These are phyloP conservation scores for Cetonia aurata DNA, from an alignment of 2,888 invertebrate species.

Conservation along the genomic window DNA sequence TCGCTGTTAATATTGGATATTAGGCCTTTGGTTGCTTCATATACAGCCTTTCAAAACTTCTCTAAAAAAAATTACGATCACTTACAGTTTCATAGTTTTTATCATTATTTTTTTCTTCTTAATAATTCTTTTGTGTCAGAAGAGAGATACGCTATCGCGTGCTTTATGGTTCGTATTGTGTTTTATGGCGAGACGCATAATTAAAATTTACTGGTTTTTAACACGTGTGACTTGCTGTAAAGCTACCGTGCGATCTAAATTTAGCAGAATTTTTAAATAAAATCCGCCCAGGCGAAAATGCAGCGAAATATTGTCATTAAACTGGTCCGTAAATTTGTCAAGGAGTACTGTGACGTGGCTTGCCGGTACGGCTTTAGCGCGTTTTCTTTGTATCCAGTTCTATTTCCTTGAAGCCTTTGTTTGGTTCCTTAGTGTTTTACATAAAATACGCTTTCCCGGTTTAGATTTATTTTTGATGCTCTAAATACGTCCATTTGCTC, in stretches of 20 bases:
- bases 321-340: conserved; percentile 22
- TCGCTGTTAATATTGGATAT: too few relatives aligned
- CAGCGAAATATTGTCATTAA: conserved; percentile 33
- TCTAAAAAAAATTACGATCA: not conserved
- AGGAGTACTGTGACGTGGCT: not conserved
- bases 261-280: conserved; percentile 30
- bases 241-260: conserved; percentile 26
- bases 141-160: conserved; percentile 1
- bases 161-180: conserved; percentile 25
- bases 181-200: conserved; percentile 16
- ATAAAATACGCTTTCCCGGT: conserved; percentile 9
- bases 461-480: not conserved
- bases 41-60: too few relatives aligned
- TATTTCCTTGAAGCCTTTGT: conserved; percentile 13
- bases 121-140: not conserved
- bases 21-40: too few relatives aligned
- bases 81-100: conserved; percentile 1
- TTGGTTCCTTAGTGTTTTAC: not conserved
- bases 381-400: conserved; percentile 25
- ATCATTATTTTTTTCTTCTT: conserved; percentile 1
- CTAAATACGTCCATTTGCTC: not conserved
- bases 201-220: conserved; percentile 20
- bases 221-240: conserved; percentile 6
- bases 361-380: not conserved
- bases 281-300: conserved; percentile 24